These are phyloP conservation scores for Pocillopora meandrina DNA, from an alignment of 92 coral and sea anemone species.

Conservation along the genomic window DNA sequence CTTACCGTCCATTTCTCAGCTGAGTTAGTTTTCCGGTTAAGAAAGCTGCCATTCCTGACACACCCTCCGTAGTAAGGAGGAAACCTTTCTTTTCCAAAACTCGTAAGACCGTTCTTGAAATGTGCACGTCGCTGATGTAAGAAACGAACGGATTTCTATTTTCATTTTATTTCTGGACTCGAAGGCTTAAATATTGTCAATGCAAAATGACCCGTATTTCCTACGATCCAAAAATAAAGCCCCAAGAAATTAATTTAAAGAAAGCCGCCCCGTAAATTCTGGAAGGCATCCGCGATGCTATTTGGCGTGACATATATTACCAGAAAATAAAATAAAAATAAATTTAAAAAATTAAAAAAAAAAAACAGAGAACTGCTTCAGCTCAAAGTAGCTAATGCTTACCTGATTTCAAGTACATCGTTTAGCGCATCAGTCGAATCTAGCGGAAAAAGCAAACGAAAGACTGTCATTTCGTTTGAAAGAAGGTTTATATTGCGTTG, in stretches of 20 bases:
- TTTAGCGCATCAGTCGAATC: not conserved
- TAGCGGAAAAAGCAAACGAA: not conserved
- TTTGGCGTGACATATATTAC: too few relatives aligned
- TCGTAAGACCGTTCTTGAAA: not conserved
- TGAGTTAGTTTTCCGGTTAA: not conserved
- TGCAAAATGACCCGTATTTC: too few relatives aligned
- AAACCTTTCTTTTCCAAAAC: constrained; percentile 12
- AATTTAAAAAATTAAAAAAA: too few relatives aligned
- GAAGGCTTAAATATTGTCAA: too few relatives aligned
- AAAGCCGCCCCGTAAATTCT: too few relatives aligned
- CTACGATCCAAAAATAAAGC: too few relatives aligned
- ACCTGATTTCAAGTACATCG: not conserved
- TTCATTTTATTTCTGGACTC: too few relatives aligned
- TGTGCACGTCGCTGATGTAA: constrained; percentile 3
- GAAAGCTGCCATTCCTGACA: constrained; percentile 12
- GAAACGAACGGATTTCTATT: not conserved
- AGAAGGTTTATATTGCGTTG: not conserved
- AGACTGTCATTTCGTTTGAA: not conserved
- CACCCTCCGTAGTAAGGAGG: not conserved
- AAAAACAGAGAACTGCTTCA: too few relatives aligned
- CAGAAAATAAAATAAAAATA: too few relatives aligned
- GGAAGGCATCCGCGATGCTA: too few relatives aligned
- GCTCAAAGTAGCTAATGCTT: not conserved
- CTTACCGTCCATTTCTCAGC: not conserved
- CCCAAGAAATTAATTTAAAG: too few relatives aligned